phyloP scores from a whole-genome alignment of 2,113 vertebrate species.

The Perca flavescens region DNA sequence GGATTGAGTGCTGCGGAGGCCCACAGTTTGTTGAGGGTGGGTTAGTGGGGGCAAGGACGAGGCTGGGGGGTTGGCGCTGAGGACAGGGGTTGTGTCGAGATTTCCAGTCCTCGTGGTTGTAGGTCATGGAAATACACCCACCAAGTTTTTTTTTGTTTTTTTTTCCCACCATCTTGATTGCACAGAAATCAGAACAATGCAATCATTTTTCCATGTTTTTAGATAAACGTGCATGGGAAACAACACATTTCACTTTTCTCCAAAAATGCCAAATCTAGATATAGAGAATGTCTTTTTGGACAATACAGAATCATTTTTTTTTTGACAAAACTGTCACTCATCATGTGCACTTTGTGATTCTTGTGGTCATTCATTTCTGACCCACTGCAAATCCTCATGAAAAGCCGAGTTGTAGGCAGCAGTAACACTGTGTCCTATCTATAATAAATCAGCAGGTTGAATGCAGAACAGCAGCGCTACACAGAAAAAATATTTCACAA shows the following conservation, averaged over 20 bases:
- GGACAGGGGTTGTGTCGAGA: conserved; percentile 62
- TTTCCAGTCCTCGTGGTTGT: conserved; percentile 64
- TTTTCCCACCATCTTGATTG: neutral
- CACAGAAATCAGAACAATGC: neutral
- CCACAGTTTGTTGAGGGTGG: conserved; percentile 60
- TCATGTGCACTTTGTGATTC: conserved; percentile 8
- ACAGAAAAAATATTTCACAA: conserved; percentile 23
- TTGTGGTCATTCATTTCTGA: conserved; percentile 28
- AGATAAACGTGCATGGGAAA: neutral
- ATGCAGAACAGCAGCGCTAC: conserved; percentile 37
- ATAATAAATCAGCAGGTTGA: conserved; percentile 50
- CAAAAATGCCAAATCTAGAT: neutral
- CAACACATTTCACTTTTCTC: neutral
- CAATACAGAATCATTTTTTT: neutral
- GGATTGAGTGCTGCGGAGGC: conserved; percentile 64
- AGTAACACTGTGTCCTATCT: conserved; percentile 31
- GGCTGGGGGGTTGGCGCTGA: conserved; percentile 32
- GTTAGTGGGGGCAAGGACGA: conserved; percentile 54
- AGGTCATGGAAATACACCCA: conserved; percentile 17
- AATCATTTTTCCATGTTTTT: conserved; percentile 9
- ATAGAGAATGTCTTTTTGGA: neutral
- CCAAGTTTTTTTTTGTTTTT: conserved; percentile 22
- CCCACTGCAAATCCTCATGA: conserved; percentile 15
- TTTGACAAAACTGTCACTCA: conserved; percentile 5
- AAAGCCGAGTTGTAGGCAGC: conserved; percentile 28